These are phyloP conservation scores for Leuciscus waleckii DNA, from an alignment of 2,797 vertebrate genomes.

Conservation along the genomic window DNA sequence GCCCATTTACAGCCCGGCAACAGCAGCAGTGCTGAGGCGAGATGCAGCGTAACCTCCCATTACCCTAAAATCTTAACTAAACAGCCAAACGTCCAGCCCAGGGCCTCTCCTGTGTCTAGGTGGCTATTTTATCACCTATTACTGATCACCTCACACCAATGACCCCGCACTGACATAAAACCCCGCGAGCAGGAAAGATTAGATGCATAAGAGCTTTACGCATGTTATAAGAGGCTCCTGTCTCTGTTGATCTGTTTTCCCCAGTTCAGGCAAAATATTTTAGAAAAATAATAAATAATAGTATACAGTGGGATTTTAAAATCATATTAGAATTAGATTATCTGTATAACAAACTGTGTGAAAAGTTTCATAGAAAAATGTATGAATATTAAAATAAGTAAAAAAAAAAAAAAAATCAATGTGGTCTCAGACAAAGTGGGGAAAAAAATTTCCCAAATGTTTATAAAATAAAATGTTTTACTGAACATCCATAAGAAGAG, in stretches of 20 bases:
- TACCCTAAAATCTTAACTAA: constrained; percentile 27
- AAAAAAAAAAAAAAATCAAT: constrained; percentile 6
- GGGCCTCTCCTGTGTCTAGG: constrained; percentile 60
- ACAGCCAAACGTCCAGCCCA: constrained; percentile 8
- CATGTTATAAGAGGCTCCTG: constrained; percentile 78
- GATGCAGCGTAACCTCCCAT: constrained; percentile 60
- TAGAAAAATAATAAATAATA: background rate
- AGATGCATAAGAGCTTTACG: constrained; percentile 76
- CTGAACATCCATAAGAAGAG: background rate
- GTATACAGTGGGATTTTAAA: background rate
- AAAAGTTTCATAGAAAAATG: background rate
- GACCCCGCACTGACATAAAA: constrained; percentile 76
- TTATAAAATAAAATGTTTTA: too few species aligned
- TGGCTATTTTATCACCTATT: constrained; percentile 74
- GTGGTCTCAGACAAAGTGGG: background rate
- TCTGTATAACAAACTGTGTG: background rate
- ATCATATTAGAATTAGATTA: background rate
- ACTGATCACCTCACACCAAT: constrained; percentile 78
- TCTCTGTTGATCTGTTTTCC: constrained; percentile 69
- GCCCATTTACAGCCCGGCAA: constrained; percentile 74
- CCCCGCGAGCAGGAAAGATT: constrained; percentile 75
- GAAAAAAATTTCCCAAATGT: too few species aligned
- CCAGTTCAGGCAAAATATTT: background rate
- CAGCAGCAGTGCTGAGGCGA: constrained; percentile 73
- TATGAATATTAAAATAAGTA: background rate